A percentile compares a stretch with the other conserved stretches of the same genome.
These are phyloP conservation scores for Aleiodes testaceus DNA, from an alignment of 2,888 invertebrate genomes.

Conservation along the genomic window DNA sequence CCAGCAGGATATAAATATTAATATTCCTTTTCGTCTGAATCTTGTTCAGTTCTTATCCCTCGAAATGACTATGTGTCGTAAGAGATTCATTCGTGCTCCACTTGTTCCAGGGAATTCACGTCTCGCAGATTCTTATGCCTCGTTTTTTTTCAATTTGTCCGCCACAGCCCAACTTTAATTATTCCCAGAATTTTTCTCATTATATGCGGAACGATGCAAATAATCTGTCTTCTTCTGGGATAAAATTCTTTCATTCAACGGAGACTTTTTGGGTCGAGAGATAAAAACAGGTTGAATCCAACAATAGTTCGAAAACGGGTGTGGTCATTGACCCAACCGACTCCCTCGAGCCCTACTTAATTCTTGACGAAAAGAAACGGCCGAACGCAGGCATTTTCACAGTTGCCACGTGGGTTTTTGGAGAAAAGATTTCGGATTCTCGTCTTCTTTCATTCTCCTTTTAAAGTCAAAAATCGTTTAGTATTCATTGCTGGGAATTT, in stretches of 20 bases:
- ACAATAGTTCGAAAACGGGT: slow-evolving; percentile 29
- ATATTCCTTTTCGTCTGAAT: not conserved
- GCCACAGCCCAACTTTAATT: not conserved
- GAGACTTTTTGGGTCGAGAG: slow-evolving; percentile 4
- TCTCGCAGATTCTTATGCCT: slow-evolving; percentile 23
- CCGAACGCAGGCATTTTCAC: not conserved
- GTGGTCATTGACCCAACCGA: slow-evolving; percentile 61
- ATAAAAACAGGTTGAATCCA: slow-evolving; percentile 23
- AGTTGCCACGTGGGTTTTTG: too few relatives aligned
- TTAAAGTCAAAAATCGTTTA: too few relatives aligned
- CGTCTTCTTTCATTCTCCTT: too few relatives aligned
- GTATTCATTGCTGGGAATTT: too few relatives aligned
- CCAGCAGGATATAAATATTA: not conserved
- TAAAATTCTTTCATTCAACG: slow-evolving; percentile 11
- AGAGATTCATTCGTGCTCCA: slow-evolving; percentile 51
- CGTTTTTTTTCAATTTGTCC: not conserved
- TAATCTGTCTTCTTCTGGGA: not conserved
- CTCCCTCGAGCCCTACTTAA: slow-evolving; percentile 61
- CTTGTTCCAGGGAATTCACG: slow-evolving; percentile 50
- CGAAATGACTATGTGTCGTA: not conserved
- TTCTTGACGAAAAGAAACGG: slow-evolving; percentile 32
- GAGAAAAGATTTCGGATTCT: too few relatives aligned
- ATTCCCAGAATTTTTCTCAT: slow-evolving; percentile 3
- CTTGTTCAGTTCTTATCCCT: not conserved
- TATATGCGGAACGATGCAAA: not conserved